Evolutionary conservation across 1,140 invertebrate genomes (phyloP), one percentile per base, ranked within the genome.

Genomic region (Carposina sasakii): DNA sequence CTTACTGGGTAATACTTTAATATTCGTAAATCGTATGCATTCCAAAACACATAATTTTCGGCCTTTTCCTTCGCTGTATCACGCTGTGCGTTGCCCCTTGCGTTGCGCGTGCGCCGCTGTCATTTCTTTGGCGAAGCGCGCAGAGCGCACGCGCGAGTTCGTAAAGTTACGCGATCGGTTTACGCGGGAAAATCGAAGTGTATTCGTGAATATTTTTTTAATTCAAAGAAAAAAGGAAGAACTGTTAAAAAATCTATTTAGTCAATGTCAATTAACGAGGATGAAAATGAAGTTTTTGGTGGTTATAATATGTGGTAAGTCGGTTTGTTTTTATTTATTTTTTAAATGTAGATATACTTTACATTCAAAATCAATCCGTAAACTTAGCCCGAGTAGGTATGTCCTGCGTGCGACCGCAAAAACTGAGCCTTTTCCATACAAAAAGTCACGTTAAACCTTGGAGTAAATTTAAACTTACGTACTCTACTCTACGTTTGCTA

Each of bases 241-340:
- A n/a, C n/a, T n/a, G n/a, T n/a, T n/a, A n/a, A n/a, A n/a, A n/a
- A n/a, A n/a, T n/a, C n/a, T n/a, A n/a, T n/a, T n/a, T n/a, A n/a
- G n/a, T n/a, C n/a, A 12, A 52, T 52, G 49, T 23, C 44, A 52
- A 28, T 57, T 17, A 42, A 44, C 51, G 55, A 57, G 36, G 51
- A 66, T 49, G n/a, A 65, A 62, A 52, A 64, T 65, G 66, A 58
- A 42, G 46, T 51, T 63, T 40, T 44, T 60, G 37, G 54, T 67
- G 62, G 49, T 82, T 42, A 60, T 77, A 58, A 58, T 76, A 44
- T 82, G 72, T 52, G 69, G 78, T 82, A 57, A 76, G 76, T 70
- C n/a, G n/a, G n/a, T n/a, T n/a, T n/a, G n/a, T n/a, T n/a, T n/a
- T n/a, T n/a, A n/a, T n/a, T n/a, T n/a, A n/a, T n/a, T n/a, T n/a